These are phyloP conservation scores for Antechinus stuartii DNA, from an alignment of 2,113 vertebrate species.

Conservation along the genomic window DNA sequence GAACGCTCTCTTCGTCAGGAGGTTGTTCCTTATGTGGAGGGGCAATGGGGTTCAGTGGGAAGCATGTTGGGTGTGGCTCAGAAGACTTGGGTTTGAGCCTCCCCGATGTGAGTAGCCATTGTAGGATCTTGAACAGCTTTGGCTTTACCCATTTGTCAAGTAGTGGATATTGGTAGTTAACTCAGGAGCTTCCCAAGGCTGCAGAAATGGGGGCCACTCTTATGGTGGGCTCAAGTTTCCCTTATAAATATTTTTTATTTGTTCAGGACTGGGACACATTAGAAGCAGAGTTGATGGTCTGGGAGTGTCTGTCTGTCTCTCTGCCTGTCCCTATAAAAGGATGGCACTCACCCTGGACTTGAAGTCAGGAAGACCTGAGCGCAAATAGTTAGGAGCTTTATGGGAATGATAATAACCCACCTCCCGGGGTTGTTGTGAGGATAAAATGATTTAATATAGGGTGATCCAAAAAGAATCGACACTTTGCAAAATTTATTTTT, in stretches of 20 bases:
- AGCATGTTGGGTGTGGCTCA: neutral
- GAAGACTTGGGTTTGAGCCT: neutral
- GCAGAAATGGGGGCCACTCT: neutral
- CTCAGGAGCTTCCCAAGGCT: too few species aligned
- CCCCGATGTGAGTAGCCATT: too few species aligned
- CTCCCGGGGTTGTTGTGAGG: too few species aligned
- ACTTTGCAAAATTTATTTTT: too few species aligned
- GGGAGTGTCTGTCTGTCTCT: too few species aligned
- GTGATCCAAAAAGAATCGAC: too few species aligned
- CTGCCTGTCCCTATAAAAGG: neutral
- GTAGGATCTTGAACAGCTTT: neutral
- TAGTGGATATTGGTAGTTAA: too few species aligned
- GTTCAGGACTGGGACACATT: neutral
- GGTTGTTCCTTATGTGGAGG: neutral
- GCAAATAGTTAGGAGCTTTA: neutral
- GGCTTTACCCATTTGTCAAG: neutral
- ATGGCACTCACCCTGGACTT: neutral
- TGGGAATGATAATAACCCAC: too few species aligned
- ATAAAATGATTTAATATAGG: too few species aligned
- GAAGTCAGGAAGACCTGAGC: neutral
- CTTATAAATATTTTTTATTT: neutral
- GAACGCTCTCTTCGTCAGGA: neutral
- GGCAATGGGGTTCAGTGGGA: neutral
- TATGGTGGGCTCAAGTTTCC: too few species aligned
- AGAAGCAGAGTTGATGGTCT: neutral